Conservation (phyloP, 2,888 invertebrate species). For the Tanaodytes sp. region DNA sequence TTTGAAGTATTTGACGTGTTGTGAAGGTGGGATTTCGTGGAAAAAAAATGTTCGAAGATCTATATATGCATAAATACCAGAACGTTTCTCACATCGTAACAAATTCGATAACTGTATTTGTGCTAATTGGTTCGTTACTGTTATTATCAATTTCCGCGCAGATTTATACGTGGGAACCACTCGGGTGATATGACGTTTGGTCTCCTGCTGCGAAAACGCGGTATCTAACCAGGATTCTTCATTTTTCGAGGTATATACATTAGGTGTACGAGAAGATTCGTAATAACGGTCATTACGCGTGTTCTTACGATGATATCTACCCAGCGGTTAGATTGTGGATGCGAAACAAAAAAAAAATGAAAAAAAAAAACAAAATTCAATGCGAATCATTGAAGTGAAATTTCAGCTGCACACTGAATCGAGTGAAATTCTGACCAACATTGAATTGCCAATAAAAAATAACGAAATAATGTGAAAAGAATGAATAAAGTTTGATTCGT, state of each 20-base stretch:
- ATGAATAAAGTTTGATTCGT: too few relatives aligned
- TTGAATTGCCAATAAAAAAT: too few relatives aligned
- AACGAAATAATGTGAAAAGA: too few relatives aligned
- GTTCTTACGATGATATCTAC: too few relatives aligned
- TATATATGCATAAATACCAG: too few relatives aligned
- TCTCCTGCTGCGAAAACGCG: constrained; percentile 35
- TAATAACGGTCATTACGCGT: constrained; percentile 35
- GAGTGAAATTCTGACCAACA: too few relatives aligned
- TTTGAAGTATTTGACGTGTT: too few relatives aligned
- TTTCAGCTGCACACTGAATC: too few relatives aligned
- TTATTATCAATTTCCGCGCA: constrained; percentile 29
- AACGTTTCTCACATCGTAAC: constrained; percentile 1
- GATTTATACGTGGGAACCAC: constrained; percentile 41
- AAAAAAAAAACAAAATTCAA: too few relatives aligned
- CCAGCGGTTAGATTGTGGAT: constrained; percentile 22
- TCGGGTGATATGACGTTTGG: constrained; percentile 14
- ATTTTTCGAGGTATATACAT: constrained; percentile 17
- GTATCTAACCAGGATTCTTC: constrained; percentile 30
- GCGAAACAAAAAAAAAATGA: constrained; percentile 8
- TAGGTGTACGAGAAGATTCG: constrained; percentile 12
- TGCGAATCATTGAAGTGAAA: too few relatives aligned
- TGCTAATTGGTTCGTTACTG: constrained; percentile 31
- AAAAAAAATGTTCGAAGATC: too few relatives aligned
- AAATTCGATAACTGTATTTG: constrained; percentile 22
- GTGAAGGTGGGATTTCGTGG: too few relatives aligned